Evolutionary conservation across 1,140 invertebrate species (phyloP), one percentile per base, ranked within the genome.

Genomic region (Pseudomyrmex dendroicus): DNA sequence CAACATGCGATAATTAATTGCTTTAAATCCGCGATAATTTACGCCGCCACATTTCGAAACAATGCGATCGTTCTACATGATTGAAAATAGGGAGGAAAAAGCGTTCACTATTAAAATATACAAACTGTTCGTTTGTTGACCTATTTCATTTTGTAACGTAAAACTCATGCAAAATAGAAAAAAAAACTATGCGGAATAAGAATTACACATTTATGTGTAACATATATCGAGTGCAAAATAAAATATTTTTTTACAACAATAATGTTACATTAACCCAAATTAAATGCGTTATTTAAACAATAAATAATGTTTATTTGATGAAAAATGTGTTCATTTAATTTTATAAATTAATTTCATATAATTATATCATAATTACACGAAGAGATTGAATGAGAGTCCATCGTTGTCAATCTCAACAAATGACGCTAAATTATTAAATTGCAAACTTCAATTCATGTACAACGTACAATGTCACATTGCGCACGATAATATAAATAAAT

Each of bases 1-100:
- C 66, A 67, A 80, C 54, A 44, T 44, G 76, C 66, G 76, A 80
- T 80, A 80, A 80, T 80, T 80, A 80, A 80, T 80, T 80, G 66
- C 64, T 72, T 80, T 80, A 80, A 80, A 70, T 80, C 54, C 54
- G 54, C 57, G 54, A 80, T 80, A 72, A 80, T 80, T 80, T 72
- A 80, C 44, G 66, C 44, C 52, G 54, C 66, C 66, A 35, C 76
- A 72, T 80, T 80, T 80, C 44, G 66, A 72, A 70, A 72, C 66
- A 77, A 68, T 35, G 35, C 35, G 63, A 48, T 17, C 56, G 76
- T 59, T 80, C 66, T 70, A 61, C 54, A 50, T 70, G 54, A 80
- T 72, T 59, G 54, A 80, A 70, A 80, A 72, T 80, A 25, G 5
- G 35, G 35, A 17, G 12, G 8, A 48, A 80, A 80, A 72, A 17